Conservation (phyloP, 2,113 vertebrate genomes). For the Arizona elegans region DNA sequence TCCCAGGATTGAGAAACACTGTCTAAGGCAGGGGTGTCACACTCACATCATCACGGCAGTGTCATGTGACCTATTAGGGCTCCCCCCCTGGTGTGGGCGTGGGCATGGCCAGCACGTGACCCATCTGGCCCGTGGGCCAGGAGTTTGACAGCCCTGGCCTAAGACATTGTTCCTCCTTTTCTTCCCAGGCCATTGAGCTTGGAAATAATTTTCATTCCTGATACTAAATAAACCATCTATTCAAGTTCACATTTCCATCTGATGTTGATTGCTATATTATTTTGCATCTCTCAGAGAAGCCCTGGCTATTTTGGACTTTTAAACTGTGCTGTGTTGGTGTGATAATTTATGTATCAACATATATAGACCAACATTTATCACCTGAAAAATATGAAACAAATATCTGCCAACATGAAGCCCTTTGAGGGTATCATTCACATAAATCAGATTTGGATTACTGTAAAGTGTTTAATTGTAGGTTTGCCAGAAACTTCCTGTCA, state of each 20-base stretch:
- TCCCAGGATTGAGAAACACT: no score
- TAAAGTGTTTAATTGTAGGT: constrained; percentile 12
- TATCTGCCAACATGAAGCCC: constrained; percentile 4
- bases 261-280: constrained; percentile 51
- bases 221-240: constrained; percentile 22
- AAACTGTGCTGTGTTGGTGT: constrained; percentile 9
- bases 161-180: not conserved
- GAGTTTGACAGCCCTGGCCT: no score
- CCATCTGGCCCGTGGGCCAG: no score
- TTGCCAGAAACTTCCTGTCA: constrained; percentile 15
- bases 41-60: no score
- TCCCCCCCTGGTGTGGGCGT: no score
- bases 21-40: no score
- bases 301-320: constrained; percentile 39
- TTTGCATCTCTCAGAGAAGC: constrained; percentile 39
- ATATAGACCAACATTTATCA: not conserved
- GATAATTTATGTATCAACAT: constrained; percentile 25
- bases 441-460: not conserved
- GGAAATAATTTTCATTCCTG: constrained; percentile 58
- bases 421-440: not conserved
- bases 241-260: constrained; percentile 52
- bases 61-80: no score
- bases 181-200: constrained; percentile 23
- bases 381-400: constrained; percentile 27
- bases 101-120: no score